Conservation (phyloP, 2,797 vertebrate species). For the Esox lucius region DNA sequence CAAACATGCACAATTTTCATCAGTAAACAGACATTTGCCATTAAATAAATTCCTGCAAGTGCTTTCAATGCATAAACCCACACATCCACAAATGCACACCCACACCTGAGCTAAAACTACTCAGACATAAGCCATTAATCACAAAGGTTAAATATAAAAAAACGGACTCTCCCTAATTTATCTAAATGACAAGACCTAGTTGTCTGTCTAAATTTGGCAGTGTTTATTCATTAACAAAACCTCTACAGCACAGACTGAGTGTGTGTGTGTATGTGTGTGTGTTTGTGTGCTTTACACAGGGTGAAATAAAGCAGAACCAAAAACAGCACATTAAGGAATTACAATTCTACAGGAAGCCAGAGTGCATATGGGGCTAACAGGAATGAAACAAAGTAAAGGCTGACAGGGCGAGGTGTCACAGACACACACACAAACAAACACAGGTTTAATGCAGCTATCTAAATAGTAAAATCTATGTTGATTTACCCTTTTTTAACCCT, state of each 20-base stretch:
- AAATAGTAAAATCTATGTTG: too few relatives aligned
- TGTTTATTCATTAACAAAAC: not conserved
- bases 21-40: not conserved
- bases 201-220: conserved; percentile 13
- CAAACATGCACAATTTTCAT: not conserved
- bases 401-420: not conserved
- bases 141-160: not conserved
- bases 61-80: not conserved
- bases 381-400: not conserved
- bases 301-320: not conserved
- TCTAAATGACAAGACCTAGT: conserved; percentile 10
- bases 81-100: not conserved
- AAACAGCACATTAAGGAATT: not conserved
- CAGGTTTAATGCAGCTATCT: not conserved
- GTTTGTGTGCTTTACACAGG: not conserved
- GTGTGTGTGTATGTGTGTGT: not conserved
- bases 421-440: conserved; percentile 16
- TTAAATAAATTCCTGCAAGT: not conserved
- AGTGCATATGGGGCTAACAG: not conserved
- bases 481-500: too few relatives aligned
- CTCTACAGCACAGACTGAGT: not conserved
- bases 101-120: not conserved
- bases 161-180: not conserved
- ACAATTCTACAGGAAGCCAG: not conserved
- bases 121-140: not conserved